Evolutionary conservation across 2,113 vertebrate species (phyloP).

Genomic region (Pedionomus torquatus): DNA sequence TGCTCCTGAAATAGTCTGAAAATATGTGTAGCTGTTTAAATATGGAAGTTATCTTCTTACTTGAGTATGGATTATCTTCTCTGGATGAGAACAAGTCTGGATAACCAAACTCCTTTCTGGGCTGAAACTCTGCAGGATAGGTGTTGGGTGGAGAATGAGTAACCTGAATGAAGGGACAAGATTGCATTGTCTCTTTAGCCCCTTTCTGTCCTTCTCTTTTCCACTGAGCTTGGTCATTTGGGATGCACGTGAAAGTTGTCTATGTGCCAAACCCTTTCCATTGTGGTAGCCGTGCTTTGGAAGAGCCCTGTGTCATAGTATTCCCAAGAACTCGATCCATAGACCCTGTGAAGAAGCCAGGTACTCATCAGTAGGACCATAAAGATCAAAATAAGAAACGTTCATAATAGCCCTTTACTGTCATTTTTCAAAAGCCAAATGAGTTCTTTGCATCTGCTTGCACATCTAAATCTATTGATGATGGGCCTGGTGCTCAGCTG

Average conservation of each 20-base stretch:
- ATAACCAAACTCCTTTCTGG: background rate
- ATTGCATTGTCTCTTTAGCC: background rate
- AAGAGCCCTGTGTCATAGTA: background rate
- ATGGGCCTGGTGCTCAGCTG: background rate
- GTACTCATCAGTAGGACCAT: background rate
- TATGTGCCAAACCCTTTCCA: background rate
- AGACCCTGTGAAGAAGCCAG: background rate
- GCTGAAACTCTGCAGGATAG: background rate
- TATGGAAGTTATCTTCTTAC: constrained; percentile 5
- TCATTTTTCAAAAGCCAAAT: background rate
- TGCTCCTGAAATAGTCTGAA: constrained; percentile 49
- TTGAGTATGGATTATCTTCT: constrained; percentile 1
- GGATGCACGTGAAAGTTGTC: background rate
- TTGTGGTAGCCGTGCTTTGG: background rate
- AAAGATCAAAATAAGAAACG: background rate
- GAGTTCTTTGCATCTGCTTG: background rate
- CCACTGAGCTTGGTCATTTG: background rate
- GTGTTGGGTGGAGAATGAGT: background rate
- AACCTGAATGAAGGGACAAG: background rate
- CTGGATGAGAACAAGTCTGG: background rate
- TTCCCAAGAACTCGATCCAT: background rate
- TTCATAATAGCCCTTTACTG: background rate
- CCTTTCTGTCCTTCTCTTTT: background rate
- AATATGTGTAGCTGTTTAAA: constrained; percentile 39
- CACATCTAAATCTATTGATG: background rate